Base-by-base conservation (phyloP, 2,113 vertebrate genomes). In the Aphyosemion australe region DNA sequence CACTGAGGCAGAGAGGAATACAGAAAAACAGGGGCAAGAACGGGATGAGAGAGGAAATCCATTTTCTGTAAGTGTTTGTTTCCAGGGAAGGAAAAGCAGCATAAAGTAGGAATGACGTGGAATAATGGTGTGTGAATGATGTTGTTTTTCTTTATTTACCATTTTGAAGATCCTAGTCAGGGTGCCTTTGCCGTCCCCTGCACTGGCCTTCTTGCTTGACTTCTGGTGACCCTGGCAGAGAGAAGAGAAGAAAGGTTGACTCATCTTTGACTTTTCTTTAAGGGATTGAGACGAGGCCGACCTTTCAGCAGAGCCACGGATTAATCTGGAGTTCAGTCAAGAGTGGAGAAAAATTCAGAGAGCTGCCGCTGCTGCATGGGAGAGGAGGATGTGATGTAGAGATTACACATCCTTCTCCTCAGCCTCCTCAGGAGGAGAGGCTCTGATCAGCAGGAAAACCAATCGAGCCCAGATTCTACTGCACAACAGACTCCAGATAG, bases 111-210 rank as follows among this genome's bases (percentile, higher is more conserved):
- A 14, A 18, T 13, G 9, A 8, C 6, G 16, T 8, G 19, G 15
- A 65, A 62, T 53, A 26, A 26, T 5, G 26, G 26, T 48, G 32
- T 43, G 1, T 7, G 3, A 8, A 1, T 52, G 13, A 7, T 15
- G 8, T 45, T 15, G 8, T 45, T 46, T 46, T 46, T 80, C 15
- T 95, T 97, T 34, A 32, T 46, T 95, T 97, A 99, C 97, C 96
- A 97, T 95, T 92, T 95, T 98, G 94, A 99, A 98, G 94, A 98
- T 95, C 92, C 82, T 96, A 91, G 96, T 97, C 88, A 99, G 94
- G 78, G 95, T 90, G 68, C 96, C 94, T 91, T 97, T 95, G 83
- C 95, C 94, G 31, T 96, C 96, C 80, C 94, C 92, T 32, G 93
- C 91, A 60, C 91, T 88, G 79, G 94, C 94, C 92, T 95, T 97